Percentiles rank a stretch among this genome's conserved stretches.
phyloP scores from a whole-genome alignment of 2,888 invertebrate genomes.

The Panorpa germanica region DNA sequence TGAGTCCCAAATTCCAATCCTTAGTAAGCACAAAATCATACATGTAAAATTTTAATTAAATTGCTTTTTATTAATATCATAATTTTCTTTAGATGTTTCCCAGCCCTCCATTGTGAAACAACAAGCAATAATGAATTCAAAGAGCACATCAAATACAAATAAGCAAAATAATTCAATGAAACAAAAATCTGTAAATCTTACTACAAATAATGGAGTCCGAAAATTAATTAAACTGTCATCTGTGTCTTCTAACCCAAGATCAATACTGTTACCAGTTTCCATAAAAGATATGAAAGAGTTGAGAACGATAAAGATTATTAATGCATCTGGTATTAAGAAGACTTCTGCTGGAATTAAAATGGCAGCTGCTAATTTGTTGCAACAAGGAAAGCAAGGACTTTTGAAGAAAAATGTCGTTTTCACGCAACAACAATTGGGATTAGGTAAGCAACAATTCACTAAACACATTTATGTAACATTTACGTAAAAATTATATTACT shows the following conservation, averaged over 20 bases:
- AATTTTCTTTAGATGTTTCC: too few species aligned
- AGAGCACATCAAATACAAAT: too few species aligned
- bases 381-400: slow-evolving; percentile 28
- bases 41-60: too few species aligned
- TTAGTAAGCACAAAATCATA: too few species aligned
- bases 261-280: slow-evolving; percentile 51
- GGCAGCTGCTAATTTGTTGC: slow-evolving; percentile 29
- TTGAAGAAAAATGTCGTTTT: slow-evolving; percentile 21
- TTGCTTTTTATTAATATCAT: slow-evolving; percentile 1
- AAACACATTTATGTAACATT: too few species aligned
- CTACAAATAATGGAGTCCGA: too few species aligned
- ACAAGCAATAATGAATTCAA: too few species aligned
- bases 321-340: slow-evolving; percentile 35
- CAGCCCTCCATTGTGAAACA: background rate
- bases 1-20: too few species aligned
- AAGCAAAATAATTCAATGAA: too few species aligned
- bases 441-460: too few species aligned
- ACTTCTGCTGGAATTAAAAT: slow-evolving; percentile 32
- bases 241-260: slow-evolving; percentile 34
- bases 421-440: too few species aligned
- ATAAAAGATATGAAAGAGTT: slow-evolving; percentile 50
- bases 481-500: too few species aligned
- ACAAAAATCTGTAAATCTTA: slow-evolving; percentile 1
- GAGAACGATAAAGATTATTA: slow-evolving; percentile 52
- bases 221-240: slow-evolving; percentile 28